phyloP scores from a whole-genome alignment of 2,113 vertebrate genomes.

The Pandion haliaetus region DNA sequence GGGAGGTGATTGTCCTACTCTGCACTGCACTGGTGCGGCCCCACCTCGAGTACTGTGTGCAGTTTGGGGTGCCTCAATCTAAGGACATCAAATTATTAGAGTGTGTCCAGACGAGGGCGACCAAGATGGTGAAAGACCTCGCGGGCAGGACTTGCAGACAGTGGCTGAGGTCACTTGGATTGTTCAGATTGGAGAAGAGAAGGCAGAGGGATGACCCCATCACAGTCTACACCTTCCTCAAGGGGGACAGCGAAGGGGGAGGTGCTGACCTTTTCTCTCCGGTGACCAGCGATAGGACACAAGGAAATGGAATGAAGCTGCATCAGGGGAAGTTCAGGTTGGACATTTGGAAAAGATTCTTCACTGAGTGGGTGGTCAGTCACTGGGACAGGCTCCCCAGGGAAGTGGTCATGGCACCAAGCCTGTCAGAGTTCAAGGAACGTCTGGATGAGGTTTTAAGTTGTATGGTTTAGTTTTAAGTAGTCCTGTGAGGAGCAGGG shows the following conservation, averaged over 20 bases:
- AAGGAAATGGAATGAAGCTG: neutral
- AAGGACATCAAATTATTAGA: neutral
- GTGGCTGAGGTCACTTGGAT: neutral
- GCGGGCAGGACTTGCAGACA: neutral
- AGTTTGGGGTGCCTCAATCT: too few species aligned
- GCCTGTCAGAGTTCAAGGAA: too few species aligned
- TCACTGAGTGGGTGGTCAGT: too few species aligned
- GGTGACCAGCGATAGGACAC: accelerated
- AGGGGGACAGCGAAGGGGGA: accelerated
- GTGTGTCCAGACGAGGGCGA: neutral
- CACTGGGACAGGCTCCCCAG: neutral
- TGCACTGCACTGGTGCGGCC: too few species aligned
- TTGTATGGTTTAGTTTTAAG: neutral
- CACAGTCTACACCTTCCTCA: neutral
- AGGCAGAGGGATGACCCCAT: neutral
- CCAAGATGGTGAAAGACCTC: neutral
- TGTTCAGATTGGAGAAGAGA: neutral
- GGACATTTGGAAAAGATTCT: neutral
- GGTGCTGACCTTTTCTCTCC: neutral
- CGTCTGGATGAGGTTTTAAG: accelerated
- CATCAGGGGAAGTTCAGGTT: neutral
- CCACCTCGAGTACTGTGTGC: accelerated
- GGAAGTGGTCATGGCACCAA: neutral
- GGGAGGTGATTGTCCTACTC: neutral
- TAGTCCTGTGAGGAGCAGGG: neutral